Evolutionary conservation across 2,113 vertebrate genomes (phyloP).

Genomic region (Solea solea): DNA sequence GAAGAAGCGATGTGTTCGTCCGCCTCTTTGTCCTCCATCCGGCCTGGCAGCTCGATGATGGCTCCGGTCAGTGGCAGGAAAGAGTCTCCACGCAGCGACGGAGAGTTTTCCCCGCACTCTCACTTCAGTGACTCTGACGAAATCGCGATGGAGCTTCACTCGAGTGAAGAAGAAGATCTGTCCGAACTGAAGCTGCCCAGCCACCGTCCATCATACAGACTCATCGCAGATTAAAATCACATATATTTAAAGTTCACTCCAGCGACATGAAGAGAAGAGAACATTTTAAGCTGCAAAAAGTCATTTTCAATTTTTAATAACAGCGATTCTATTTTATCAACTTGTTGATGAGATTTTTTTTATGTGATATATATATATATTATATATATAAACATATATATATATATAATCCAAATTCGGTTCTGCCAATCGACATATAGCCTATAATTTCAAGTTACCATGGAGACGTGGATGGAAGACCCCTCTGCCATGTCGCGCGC

Average conservation of each 20-base stretch:
- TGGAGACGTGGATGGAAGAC: conserved; percentile 75
- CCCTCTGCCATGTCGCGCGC: conserved; percentile 81
- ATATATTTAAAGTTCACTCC: conserved; percentile 3
- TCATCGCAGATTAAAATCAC: background rate
- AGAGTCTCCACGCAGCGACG: conserved; percentile 92
- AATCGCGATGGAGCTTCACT: conserved; percentile 82
- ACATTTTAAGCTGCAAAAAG: background rate
- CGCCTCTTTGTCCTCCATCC: conserved; percentile 52
- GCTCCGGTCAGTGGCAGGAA: conserved; percentile 80
- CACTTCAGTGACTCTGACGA: conserved; percentile 99
- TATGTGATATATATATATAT: too few species aligned
- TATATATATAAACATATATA: conserved; percentile 4
- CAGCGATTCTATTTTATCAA: conserved; percentile 50
- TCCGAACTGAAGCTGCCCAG: conserved; percentile 76
- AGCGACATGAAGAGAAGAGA: conserved; percentile 4
- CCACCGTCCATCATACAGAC: conserved; percentile 47
- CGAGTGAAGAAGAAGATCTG: conserved; percentile 82
- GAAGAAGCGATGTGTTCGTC: conserved; percentile 78
- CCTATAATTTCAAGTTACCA: conserved; percentile 64
- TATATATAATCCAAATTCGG: conserved; percentile 68
- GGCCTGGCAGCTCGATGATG: conserved; percentile 68
- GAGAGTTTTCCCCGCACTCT: conserved; percentile 94
- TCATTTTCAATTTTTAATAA: conserved; percentile 33
- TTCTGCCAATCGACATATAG: conserved; percentile 78
- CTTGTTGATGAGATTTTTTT: conserved; percentile 17